Base-by-base conservation (phyloP, 2,113 vertebrate species). In the Eurypyga helias region DNA sequence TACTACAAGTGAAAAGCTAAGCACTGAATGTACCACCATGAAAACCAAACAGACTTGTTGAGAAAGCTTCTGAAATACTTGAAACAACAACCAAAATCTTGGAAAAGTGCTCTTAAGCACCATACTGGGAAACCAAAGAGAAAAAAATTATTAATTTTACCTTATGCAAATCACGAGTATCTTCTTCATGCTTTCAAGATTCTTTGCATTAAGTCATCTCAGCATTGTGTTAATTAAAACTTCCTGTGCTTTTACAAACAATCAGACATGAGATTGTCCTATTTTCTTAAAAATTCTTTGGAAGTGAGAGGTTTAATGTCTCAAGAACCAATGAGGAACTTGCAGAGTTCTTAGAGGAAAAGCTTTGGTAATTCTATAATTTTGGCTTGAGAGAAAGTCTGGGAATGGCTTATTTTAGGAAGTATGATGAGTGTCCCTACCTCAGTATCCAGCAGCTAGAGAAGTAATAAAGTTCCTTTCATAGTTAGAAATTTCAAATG, bases 251-350 rank as follows among this genome's bases (percentile, higher is more conserved):
- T 92, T 82, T 86, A 61, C 29, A 71, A 87, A 52, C 16, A 78
- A 9, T 2, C 62, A 71, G 28, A 23, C 20, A 51, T 9, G 36
- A 48, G 2, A 18, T 82, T 67, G 28, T 87, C 13, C n/a, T 6
- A 20, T 85, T 91, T 84, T 92, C 51, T 49, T 75, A 34, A 82
- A 69, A 83, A 48, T 55, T 62, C 29, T 78, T 91, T 38, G 6
- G 2, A 7, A 60, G 3, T 49, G 28, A 72, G 10, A 67, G 9
- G 6, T 70, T 84, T 89, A 78, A 87, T 34, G 18, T 72, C 34
- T 61, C 20, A 76, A 48, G 31, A 84, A 87, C 23, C 89, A 81
- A 64, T 33, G 5, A 81, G 51, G 17, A 75, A 0, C 4, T 26
- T 89, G 46, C 11, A 64, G 81, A 75, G 7, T 17, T 91, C 55